Conservation (phyloP, 1,140 invertebrate genomes). For the Chelonus insularis region DNA sequence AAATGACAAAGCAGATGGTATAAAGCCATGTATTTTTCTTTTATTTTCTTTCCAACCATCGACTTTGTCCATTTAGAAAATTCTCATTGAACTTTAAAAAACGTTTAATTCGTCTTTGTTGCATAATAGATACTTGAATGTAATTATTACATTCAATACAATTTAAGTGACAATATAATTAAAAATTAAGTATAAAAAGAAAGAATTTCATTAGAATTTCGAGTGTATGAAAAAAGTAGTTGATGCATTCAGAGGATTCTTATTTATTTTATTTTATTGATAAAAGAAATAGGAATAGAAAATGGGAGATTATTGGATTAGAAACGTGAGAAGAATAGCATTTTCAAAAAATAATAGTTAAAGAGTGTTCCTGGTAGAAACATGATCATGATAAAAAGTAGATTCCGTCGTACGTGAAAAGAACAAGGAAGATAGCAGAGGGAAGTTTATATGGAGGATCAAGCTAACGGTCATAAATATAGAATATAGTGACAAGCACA, state of each 20-base stretch:
- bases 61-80: too few species aligned
- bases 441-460: not conserved
- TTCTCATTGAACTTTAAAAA: too few species aligned
- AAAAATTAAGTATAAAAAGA: too few species aligned
- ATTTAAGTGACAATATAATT: too few species aligned
- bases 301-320: not conserved
- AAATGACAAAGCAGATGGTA: not conserved
- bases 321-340: not conserved
- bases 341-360: not conserved
- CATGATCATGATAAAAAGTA: not conserved
- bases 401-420: conserved; percentile 2
- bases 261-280: too few species aligned
- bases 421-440: not conserved
- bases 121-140: too few species aligned
- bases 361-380: not conserved
- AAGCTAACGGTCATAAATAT: conserved; percentile 6
- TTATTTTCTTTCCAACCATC: not conserved
- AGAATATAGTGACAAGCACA: conserved; percentile 1
- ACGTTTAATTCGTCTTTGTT: too few species aligned
- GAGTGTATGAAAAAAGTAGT: too few species aligned
- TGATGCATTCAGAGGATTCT: too few species aligned
- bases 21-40: not conserved
- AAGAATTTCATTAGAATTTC: too few species aligned
- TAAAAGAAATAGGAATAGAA: too few species aligned
- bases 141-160: too few species aligned